Conservation (phyloP, 2,797 vertebrate species). For the Gambusia yucatana region DNA sequence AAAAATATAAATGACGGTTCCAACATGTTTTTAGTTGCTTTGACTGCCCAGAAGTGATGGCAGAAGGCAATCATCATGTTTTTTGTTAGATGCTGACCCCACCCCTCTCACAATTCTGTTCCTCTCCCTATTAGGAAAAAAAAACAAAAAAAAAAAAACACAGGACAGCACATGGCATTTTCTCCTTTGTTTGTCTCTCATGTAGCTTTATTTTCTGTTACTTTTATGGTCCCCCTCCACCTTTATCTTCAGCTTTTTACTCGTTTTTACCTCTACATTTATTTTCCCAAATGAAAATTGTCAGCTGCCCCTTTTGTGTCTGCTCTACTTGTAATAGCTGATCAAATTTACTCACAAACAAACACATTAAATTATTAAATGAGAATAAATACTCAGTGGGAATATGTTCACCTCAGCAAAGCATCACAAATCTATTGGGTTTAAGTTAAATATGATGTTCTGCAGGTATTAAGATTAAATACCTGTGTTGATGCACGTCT, state of each 20-base stretch:
- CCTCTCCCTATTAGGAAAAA: neutral
- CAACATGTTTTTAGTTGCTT: slow-evolving; percentile 36
- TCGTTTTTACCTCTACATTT: slow-evolving; percentile 1
- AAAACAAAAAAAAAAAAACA: neutral
- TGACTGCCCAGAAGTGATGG: slow-evolving; percentile 23
- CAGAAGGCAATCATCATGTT: slow-evolving; percentile 47
- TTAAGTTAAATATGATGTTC: neutral
- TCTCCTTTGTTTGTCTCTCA: slow-evolving; percentile 60
- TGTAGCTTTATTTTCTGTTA: slow-evolving; percentile 42
- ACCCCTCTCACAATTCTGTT: slow-evolving; percentile 40
- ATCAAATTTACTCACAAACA: slow-evolving; percentile 46
- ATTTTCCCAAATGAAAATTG: slow-evolving; percentile 36
- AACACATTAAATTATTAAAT: slow-evolving; percentile 40
- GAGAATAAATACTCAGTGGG: neutral
- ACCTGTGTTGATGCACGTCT: neutral
- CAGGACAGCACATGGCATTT: slow-evolving; percentile 41
- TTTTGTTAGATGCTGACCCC: slow-evolving; percentile 38
- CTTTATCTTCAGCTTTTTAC: slow-evolving; percentile 7
- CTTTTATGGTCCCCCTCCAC: slow-evolving; percentile 37
- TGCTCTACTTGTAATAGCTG: slow-evolving; percentile 53
- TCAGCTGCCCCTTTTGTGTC: slow-evolving; percentile 60
- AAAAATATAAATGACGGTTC: slow-evolving; percentile 12
- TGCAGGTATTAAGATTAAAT: neutral
- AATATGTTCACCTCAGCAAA: slow-evolving; percentile 8
- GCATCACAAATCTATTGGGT: slow-evolving; percentile 8